Conservation (phyloP, 2,888 invertebrate genomes). For the Scaptomyza caliginosa region DNA sequence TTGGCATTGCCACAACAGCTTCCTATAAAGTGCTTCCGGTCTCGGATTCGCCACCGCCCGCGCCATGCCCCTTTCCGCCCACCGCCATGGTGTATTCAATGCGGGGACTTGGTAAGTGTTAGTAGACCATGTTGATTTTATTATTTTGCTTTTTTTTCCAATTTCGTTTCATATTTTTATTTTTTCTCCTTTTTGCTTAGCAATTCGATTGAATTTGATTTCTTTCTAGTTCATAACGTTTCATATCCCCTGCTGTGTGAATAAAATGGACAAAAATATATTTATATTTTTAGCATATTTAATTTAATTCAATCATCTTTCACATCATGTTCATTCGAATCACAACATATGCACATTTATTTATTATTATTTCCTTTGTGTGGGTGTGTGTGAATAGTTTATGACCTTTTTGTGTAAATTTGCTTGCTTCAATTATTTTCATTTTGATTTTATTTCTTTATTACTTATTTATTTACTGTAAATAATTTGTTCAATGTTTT, state of each 20-base stretch:
- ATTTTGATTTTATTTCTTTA: constrained; percentile 42
- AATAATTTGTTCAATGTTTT: constrained; percentile 31
- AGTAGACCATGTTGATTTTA: constrained; percentile 82
- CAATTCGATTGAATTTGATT: constrained; percentile 12
- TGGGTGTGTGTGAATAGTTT: constrained; percentile 20
- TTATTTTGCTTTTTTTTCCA: constrained; percentile 33
- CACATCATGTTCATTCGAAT: neutral
- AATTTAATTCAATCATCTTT: constrained; percentile 22
- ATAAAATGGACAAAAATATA: neutral
- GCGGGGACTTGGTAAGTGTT: constrained; percentile 85
- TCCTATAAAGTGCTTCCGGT: constrained; percentile 84
- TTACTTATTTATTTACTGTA: constrained; percentile 36
- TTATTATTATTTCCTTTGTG: neutral
- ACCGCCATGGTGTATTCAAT: constrained; percentile 92
- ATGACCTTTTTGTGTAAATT: constrained; percentile 4
- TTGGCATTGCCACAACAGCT: constrained; percentile 83
- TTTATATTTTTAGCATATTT: neutral
- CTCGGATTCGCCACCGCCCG: constrained; percentile 83
- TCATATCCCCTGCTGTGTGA: constrained; percentile 11
- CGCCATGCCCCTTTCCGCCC: constrained; percentile 88
- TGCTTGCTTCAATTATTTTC: constrained; percentile 27
- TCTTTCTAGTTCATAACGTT: constrained; percentile 15
- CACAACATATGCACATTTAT: neutral
- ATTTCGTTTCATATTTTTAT: constrained; percentile 2
- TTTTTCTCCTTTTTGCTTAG: constrained; percentile 2